Base-by-base conservation (phyloP, 2,797 vertebrate genomes). In the Peromyscus melanophrys region DNA sequence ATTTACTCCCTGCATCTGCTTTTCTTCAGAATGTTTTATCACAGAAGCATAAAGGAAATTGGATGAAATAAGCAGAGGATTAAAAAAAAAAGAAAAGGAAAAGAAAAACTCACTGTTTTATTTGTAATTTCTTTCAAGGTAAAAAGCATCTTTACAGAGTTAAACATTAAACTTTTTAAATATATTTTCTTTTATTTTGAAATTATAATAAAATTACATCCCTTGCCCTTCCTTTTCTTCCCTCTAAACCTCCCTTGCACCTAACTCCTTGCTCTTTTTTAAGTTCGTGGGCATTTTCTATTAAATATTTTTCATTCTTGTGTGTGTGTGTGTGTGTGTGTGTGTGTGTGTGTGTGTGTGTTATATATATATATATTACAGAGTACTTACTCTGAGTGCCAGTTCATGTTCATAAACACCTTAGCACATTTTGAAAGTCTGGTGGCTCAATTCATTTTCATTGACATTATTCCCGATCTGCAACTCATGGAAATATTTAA, bases 41-140 rank as follows among this genome's bases (percentile, higher is more conserved):
- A 87, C 23, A 71, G 10, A 17, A 71, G 17, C 16, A 29, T 27
- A 87, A 71, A 40, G 49, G 25, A 87, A 55, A 17, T n/a, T 40
- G 3, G 7, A 37, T 37, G 76, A 87, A 90, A 59, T 16, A 69
- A 12, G 43, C 23, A 17, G 11, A 76, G 71, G 69, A 34, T 8
- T 34, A 17, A 59, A 59, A n/a, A 67, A 8, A 80, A 37, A n/a
- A 17, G 0, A 25, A 82, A 31, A 31, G 57, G 0, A 25, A 82
- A 31, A 21, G 73, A 4, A 76, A 4, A 71, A 17, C 16, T 40
- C 21, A 1, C 2, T 29, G 23, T 40, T 57, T 78, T 29, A 2
- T 59, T 78, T 90, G 14, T 55, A 37, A 84, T 87, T 90, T 94
- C 4, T 31, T 87, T 96, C 59, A 80, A 63, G 5, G 55, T 82